Evolutionary conservation across 1,140 invertebrate species (phyloP), one percentile per base, ranked within the genome.

Genomic region (Teleogryllus occipitalis): DNA sequence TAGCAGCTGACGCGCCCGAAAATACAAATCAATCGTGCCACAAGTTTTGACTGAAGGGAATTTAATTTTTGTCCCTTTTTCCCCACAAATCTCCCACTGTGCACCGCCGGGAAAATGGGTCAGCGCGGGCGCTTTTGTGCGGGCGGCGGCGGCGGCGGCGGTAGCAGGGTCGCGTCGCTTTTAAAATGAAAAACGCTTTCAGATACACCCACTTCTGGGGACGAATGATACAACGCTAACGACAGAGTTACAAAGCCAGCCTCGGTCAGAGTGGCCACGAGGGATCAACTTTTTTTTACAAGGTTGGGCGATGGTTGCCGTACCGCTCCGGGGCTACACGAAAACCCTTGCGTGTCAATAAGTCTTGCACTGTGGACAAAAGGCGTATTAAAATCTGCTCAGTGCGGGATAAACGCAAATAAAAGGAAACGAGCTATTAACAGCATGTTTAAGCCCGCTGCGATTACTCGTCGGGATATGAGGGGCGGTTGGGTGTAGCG

Each of bases 151-250:
- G 10, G 54, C 7, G 7, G 10, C 18, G 54, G 10, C 15, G 49
- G n/a, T n/a, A n/a, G n/a, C 27, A 39, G 27, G 27, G 27, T 39
- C 27, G 27, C 27, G 27, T 65, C 54, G 27, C 54, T 65, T 65
- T 65, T 65, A 65, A 65, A 65, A 65, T 65, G 54, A 65, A 65
- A 65, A 65, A 65, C 54, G 54, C 54, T 65, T 65, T 65, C 54
- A 65, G 54, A 65, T 65, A 65, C 54, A 65, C 54, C 18, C 54
- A 18, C 54, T 65, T 65, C 54, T 65, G 54, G 54, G 18, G 54
- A 18, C 54, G 54, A 65, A 18, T 65, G 54, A 65, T 65, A 65
- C 54, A 65, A 18, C 54, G 54, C 18, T 65, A 65, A 65, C 54
- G 54, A 18, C 54, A 18, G 54, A 65, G 54, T 65, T 65, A 65